Evolutionary conservation across 2,888 invertebrate genomes (phyloP), one percentile per base, ranked within the genome.

Genomic region (Nymphalis urticae): DNA sequence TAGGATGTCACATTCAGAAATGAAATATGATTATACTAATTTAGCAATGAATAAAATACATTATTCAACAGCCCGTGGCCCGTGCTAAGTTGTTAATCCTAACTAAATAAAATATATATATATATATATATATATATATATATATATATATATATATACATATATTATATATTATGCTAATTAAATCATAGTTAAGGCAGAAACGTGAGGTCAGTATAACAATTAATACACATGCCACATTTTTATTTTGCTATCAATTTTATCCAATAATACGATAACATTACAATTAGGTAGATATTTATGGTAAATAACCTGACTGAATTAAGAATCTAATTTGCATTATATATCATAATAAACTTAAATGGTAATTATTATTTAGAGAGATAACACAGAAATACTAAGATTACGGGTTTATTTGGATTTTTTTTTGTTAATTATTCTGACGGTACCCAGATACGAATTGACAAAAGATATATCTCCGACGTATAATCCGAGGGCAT

Each of bases 391-490:
- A 42, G 4, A 42, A 42, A 42, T 32, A 42, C 10, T 13, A 42
- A 13, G 42, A 42, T 13, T 13, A 42, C 42, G 42, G 42, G 13
- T 51, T 36, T 47, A 10, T 50, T 50, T n/a, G 2, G 7, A 24
- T n/a, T n/a, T 56, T 7, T 32, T 70, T 76, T 58, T 42, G 13
- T 42, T 42, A 69, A 54, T 54, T 75, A 27, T 79, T 73, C 85
- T 73, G 81, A 82, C 90, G 77, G 75, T 92, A 90, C 88, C 50
- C 85, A 87, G 87, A 90, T 90, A 91, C 81, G 85, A 85, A 87
- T 88, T 89, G 87, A 90, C 90, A 89, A 90, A 90, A 92, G 89
- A 89, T 90, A 90, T 88, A 90, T 91, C 87, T 87, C 85, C 82
- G 79, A 80, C 85, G 86, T 84, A 82, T 91, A 90, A 91, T 92